phyloP scores from a whole-genome alignment of 2,113 vertebrate species.

The Daphoenositta chrysoptera region DNA sequence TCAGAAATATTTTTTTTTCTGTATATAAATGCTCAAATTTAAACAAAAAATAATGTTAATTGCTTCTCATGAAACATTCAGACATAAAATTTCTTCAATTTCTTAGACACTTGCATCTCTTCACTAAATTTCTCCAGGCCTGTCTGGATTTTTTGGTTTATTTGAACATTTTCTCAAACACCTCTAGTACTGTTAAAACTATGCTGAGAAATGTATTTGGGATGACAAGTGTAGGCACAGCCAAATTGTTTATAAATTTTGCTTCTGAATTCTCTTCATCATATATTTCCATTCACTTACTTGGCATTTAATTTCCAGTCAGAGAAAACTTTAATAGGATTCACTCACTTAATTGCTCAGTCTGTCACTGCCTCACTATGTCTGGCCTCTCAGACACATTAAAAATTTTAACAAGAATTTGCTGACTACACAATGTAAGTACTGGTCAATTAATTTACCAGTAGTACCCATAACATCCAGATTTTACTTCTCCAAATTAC shows the following conservation, averaged over 20 bases:
- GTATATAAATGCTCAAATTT: not conserved
- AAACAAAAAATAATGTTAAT: not conserved
- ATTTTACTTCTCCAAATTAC: not conserved
- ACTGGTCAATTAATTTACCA: not conserved
- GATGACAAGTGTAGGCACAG: not conserved
- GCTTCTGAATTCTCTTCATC: not conserved
- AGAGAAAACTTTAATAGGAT: not conserved
- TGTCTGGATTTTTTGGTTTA: not conserved
- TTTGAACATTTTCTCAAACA: not conserved
- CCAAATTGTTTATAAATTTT: not conserved
- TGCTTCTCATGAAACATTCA: not conserved
- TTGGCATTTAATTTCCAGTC: constrained; percentile 1
- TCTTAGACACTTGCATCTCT: not conserved
- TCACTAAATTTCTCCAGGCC: not conserved
- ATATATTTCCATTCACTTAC: not conserved
- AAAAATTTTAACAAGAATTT: not conserved
- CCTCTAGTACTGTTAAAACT: not conserved
- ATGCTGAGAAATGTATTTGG: not conserved
- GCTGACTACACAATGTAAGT: not conserved
- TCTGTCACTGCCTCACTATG: not conserved
- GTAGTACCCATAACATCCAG: not conserved
- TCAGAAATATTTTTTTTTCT: not conserved
- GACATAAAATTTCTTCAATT: not conserved
- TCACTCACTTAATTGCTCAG: not conserved
- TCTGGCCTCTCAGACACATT: not conserved